Percentiles rank a stretch among this genome's conserved stretches.
These are phyloP conservation scores for Hipposideros larvatus DNA, from an alignment of 2,797 vertebrate species.

Conservation along the genomic window DNA sequence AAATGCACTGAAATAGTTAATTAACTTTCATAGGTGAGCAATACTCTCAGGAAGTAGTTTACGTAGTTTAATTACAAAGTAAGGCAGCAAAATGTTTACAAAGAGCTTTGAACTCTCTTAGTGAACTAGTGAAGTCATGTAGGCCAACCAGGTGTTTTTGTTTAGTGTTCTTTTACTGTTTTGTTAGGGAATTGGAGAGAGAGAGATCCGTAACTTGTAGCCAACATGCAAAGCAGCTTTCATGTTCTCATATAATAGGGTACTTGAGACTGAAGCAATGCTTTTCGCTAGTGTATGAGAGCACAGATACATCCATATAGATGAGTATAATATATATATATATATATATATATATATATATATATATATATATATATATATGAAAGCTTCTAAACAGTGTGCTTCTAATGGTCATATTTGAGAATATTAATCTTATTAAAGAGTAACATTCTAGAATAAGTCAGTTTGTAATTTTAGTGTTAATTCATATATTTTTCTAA, in stretches of 20 bases:
- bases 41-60: slow-evolving; percentile 26
- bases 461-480: not conserved
- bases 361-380: not conserved
- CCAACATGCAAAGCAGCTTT: slow-evolving; percentile 9
- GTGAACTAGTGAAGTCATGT: slow-evolving; percentile 22
- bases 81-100: slow-evolving; percentile 41
- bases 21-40: slow-evolving; percentile 60
- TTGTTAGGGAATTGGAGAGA: not conserved
- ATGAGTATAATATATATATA: not conserved
- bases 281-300: not conserved
- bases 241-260: not conserved
- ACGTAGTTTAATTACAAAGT: slow-evolving; percentile 15
- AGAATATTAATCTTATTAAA: not conserved
- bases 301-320: not conserved
- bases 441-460: not conserved
- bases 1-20: slow-evolving; percentile 22
- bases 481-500: not conserved
- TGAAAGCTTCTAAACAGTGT: not conserved
- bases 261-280: not conserved
- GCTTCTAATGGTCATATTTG: not conserved
- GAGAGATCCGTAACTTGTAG: not conserved
- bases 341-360: not conserved
- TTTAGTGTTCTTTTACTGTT: slow-evolving; percentile 65
- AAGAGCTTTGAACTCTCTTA: slow-evolving; percentile 65
- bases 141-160: slow-evolving; percentile 66